A percentile compares a stretch with the other conserved stretches of the same genome.
Evolutionary conservation across 1,140 invertebrate genomes (phyloP).

Genomic region (Tetraneura akinire): DNA sequence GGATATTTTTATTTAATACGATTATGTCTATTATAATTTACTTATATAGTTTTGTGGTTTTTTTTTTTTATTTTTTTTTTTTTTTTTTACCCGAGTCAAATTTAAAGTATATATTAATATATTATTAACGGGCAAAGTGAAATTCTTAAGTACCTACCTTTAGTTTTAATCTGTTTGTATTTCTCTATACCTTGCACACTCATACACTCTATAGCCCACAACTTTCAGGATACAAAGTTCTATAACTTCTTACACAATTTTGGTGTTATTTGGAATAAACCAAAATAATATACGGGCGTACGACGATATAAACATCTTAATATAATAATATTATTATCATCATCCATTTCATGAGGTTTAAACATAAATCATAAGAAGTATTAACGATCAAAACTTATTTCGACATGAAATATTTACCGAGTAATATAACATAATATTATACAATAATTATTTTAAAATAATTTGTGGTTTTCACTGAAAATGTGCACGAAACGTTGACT

Average conservation of each 20-base stretch:
- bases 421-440: no score
- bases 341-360: not conserved
- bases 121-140: not conserved
- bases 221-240: conserved; percentile 18
- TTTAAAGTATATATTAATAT: not conserved
- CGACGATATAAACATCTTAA: conserved; percentile 5
- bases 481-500: no score
- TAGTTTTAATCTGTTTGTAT: conserved; percentile 24
- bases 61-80: no score
- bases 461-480: no score
- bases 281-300: not conserved
- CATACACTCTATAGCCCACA: not conserved
- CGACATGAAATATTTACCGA: no score
- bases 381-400: not conserved
- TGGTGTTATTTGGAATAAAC: not conserved
- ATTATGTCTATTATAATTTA: no score
- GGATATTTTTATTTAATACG: no score
- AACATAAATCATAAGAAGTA: not conserved
- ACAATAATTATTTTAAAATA: no score
- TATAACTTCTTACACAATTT: not conserved
- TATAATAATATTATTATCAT: not conserved
- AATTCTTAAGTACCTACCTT: not conserved
- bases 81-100: not conserved
- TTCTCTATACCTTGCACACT: no score
- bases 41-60: no score